Conservation (phyloP, 2,113 vertebrate genomes). For the Okapia johnstoni region DNA sequence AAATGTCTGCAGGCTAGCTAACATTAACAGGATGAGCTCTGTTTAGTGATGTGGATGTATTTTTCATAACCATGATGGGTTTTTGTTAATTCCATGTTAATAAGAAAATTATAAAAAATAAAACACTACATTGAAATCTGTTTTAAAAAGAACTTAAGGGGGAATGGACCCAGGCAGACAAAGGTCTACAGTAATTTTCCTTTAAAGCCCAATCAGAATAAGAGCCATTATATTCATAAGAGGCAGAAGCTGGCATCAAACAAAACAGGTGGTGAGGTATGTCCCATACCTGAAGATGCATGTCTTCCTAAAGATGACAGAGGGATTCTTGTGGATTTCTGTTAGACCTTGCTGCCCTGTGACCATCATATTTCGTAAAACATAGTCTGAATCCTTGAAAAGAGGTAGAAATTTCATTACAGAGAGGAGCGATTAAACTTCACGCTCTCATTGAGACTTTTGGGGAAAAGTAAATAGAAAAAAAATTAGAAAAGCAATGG, state of each 20-base stretch:
- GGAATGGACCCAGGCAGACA: not conserved
- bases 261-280: not conserved
- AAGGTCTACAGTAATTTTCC: not conserved
- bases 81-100: constrained; percentile 25
- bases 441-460: not conserved
- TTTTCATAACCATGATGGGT: not conserved
- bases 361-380: constrained; percentile 75
- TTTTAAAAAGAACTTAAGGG: not conserved
- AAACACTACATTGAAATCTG: not conserved
- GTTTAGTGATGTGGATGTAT: not conserved
- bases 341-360: constrained; percentile 66
- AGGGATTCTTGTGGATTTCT: constrained; percentile 71
- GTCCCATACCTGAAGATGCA: constrained; percentile 80
- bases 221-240: not conserved
- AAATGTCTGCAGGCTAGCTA: not conserved
- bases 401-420: constrained; percentile 56
- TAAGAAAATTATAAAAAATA: constrained; percentile 1
- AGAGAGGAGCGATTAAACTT: not conserved
- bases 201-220: not conserved
- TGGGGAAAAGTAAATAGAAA: not conserved
- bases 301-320: constrained; percentile 70
- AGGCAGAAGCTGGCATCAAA: not conserved
- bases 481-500: not conserved
- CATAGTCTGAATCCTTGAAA: constrained; percentile 71
- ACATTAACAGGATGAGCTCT: not conserved